Evolutionary conservation across 2,888 invertebrate species (phyloP).

Genomic region (Oscheius sp.): DNA sequence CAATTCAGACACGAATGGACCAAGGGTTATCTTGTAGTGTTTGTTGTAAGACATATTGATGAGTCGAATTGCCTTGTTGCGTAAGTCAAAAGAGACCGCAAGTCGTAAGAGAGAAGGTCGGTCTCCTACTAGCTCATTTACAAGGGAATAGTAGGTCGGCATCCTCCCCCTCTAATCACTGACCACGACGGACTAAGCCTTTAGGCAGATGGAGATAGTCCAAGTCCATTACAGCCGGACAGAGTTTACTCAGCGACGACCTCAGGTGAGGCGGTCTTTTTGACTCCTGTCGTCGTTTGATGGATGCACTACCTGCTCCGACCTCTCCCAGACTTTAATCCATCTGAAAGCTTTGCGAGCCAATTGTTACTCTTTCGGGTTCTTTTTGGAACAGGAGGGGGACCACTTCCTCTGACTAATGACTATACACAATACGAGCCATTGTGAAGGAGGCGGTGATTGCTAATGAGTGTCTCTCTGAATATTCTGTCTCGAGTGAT

Average conservation of each 20-base stretch:
- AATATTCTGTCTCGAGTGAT: slow-evolving; percentile 29
- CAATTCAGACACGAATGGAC: slow-evolving; percentile 12
- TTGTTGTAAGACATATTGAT: slow-evolving; percentile 3
- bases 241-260: slow-evolving; percentile 8
- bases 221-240: neutral
- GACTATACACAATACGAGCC: slow-evolving; percentile 17
- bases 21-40: neutral
- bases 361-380: slow-evolving; percentile 5
- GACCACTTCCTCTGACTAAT: slow-evolving; percentile 21
- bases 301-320: slow-evolving; percentile 5
- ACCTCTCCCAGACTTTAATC: slow-evolving; percentile 21
- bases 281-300: slow-evolving; percentile 26
- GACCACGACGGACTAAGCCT: slow-evolving; percentile 28
- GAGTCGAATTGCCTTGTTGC: slow-evolving; percentile 20
- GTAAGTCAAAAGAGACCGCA: slow-evolving; percentile 22
- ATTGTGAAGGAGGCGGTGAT: slow-evolving; percentile 20
- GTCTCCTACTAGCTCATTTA: neutral
- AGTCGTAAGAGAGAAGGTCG: slow-evolving; percentile 23
- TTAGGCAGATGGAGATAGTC: slow-evolving; percentile 3
- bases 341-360: slow-evolving; percentile 13
- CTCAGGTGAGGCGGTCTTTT: slow-evolving; percentile 25
- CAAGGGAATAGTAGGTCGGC: slow-evolving; percentile 3
- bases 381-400: slow-evolving; percentile 7
- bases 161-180: slow-evolving; percentile 28
- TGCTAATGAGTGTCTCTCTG: slow-evolving; percentile 27